Evolutionary conservation across 2,888 invertebrate species (phyloP), one percentile per base, ranked within the genome.

Genomic region (Athrips mouffetella): DNA sequence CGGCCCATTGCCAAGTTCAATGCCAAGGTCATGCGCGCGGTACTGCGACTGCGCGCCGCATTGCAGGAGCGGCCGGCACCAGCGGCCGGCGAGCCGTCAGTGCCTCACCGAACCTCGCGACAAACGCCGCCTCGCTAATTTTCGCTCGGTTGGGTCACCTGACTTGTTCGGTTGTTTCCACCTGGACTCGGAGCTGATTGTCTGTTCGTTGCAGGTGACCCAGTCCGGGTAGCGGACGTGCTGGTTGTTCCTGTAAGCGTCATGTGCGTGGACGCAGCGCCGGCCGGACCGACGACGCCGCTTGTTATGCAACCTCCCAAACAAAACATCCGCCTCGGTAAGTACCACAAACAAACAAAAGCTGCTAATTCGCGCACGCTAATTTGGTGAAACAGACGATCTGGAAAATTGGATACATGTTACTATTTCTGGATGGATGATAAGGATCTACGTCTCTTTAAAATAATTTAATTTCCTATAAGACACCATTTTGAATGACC

Each of bases 1-100:
- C 84, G 78, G 80, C 83, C 85, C 88, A 87, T 85, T 91, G 91
- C 91, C 92, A 93, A 93, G 93, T 93, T 93, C 93, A 93, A 91
- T 93, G 92, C 92, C 93, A 93, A 93, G 93, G 93, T 91, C 92
- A 91, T 90, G 89, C 86, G 90, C 89, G 89, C 87, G 81, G 80
- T 82, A 90, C 83, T 89, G 88, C 90, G 90, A 82, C 89, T 90
- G 90, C 90, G 91, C 90, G 89, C 89, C 89, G 91, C 91, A 91
- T 84, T 91, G 91, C 91, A 91, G 91, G 90, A 89, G 83, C 83
- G 81, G 73, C 76, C 78, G 83, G 79, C 79, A 78, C 68, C 75
- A 67, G 67, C 75, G 70, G 72, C 72, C 70, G 70, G 67, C 67
- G 58, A 63, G 67, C 75, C 80, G 75, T 80, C 86, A 87, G 86